phyloP scores from a whole-genome alignment of 2,888 invertebrate species.

The Xylota sylvarum region DNA sequence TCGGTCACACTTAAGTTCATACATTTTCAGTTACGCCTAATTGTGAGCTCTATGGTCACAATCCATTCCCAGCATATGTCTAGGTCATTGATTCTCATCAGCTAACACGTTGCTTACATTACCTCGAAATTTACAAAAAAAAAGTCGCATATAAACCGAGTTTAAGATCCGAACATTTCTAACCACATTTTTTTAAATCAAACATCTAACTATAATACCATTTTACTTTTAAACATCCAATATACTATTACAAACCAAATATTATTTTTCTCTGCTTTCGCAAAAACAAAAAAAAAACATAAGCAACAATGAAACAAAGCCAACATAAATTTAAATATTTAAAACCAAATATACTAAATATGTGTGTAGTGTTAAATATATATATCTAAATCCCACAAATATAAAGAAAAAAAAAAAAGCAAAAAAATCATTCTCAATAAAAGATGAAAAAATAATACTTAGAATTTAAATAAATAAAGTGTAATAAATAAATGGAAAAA shows the following conservation, averaged over 20 bases:
- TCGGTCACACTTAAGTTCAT: no score
- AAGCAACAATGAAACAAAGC: conserved; percentile 67
- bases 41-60: no score
- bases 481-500: conserved; percentile 72
- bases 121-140: no score
- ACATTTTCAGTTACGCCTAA: no score
- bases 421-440: conserved; percentile 61
- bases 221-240: conserved; percentile 3
- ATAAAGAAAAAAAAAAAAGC: conserved; percentile 63
- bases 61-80: no score
- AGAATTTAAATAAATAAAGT: conserved; percentile 77
- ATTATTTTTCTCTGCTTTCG: conserved; percentile 61
- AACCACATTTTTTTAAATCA: background rate
- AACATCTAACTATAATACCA: conserved; percentile 11
- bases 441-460: conserved; percentile 71
- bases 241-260: conserved; percentile 12
- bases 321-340: conserved; percentile 74
- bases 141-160: background rate
- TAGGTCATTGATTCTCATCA: no score
- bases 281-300: conserved; percentile 77
- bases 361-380: conserved; percentile 77
- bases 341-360: conserved; percentile 76
- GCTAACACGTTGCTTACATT: no score
- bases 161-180: background rate
- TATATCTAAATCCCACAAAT: conserved; percentile 72